phyloP scores from a whole-genome alignment of 2,113 vertebrate genomes.

The Ia io region DNA sequence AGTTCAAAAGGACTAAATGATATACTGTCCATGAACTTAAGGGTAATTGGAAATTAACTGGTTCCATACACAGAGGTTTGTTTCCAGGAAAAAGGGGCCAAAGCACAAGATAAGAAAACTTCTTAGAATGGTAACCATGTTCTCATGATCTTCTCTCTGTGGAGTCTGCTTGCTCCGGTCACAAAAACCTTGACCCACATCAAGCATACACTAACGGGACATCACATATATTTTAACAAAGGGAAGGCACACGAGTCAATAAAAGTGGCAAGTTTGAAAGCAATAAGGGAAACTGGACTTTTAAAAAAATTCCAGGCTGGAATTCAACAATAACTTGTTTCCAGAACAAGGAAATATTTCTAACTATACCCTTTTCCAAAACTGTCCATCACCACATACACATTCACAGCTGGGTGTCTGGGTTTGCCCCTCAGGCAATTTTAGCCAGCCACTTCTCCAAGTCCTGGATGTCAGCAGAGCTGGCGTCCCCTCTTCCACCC shows the following conservation, averaged over 20 bases:
- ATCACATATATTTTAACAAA: not conserved
- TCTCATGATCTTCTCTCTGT: not conserved
- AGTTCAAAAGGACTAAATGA: not conserved
- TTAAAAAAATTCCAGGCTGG: not conserved
- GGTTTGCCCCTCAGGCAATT: constrained; percentile 79
- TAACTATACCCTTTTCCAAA: not conserved
- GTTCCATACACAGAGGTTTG: not conserved
- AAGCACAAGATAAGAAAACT: not conserved
- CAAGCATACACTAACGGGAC: not conserved
- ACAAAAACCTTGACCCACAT: not conserved
- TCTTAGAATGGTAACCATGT: not conserved
- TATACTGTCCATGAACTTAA: not conserved
- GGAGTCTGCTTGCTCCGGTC: not conserved
- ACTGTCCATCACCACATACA: not conserved
- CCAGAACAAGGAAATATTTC: constrained; percentile 12
- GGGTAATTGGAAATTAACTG: not conserved
- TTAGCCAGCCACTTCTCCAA: constrained; percentile 91
- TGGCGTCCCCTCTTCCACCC: constrained; percentile 85
- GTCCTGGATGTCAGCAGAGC: constrained; percentile 84
- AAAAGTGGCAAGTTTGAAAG: not conserved
- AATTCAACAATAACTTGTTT: not conserved
- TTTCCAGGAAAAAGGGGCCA: not conserved
- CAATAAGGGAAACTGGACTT: not conserved
- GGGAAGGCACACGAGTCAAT: not conserved
- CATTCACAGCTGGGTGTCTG: rapidly evolving